Evolutionary conservation across 2,113 vertebrate genomes (phyloP).

Genomic region (Sciurus niger): DNA sequence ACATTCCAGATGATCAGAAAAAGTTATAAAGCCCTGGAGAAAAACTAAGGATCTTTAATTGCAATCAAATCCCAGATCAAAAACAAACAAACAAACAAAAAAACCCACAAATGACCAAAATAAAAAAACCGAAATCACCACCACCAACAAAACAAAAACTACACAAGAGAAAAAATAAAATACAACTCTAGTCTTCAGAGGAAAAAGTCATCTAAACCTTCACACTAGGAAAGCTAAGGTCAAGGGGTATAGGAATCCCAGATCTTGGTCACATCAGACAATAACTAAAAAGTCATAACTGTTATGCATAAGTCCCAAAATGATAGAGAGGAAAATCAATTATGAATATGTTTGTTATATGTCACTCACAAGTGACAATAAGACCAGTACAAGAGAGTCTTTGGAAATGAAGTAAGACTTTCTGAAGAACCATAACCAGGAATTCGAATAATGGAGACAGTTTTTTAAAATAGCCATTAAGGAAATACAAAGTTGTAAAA

Average conservation of each 20-base stretch:
- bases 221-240: not conserved
- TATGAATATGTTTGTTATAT: not conserved
- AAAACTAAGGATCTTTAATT: not conserved
- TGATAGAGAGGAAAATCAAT: not conserved
- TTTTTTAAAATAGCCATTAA: not conserved
- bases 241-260: not conserved
- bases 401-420: not conserved
- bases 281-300: not conserved
- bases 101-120: too few species aligned
- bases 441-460: not conserved
- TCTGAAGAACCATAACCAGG: not conserved
- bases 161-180: too few species aligned
- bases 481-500: conserved; percentile 1
- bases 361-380: not conserved
- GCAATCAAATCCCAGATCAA: not conserved
- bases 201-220: not conserved
- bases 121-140: not conserved
- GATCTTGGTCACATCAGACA: not conserved
- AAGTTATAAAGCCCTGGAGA: not conserved
- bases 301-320: not conserved
- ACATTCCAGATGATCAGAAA: not conserved
- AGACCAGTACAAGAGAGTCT: not conserved
- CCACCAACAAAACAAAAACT: not conserved
- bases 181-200: not conserved
- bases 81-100: not conserved